These are phyloP conservation scores for Epizoanthus fatuus DNA, from an alignment of 92 coral and sea anemone genomes.

Conservation along the genomic window DNA sequence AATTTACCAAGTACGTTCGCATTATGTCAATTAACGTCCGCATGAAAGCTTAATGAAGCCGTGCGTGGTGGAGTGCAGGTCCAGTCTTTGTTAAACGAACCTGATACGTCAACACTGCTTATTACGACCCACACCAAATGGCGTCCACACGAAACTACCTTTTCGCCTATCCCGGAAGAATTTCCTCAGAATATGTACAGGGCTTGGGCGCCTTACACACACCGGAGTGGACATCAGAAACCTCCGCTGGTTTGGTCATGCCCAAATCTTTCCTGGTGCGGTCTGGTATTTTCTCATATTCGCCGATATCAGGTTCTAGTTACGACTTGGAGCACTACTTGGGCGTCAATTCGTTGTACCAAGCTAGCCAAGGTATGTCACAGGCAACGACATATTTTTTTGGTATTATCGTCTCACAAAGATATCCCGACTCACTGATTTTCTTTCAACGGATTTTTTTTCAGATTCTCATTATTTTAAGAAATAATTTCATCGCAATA, in stretches of 20 bases:
- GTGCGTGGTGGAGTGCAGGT: neutral
- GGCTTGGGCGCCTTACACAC: constrained; percentile 4
- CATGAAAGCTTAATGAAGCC: constrained; percentile 13
- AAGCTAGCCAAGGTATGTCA: constrained; percentile 18
- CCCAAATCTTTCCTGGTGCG: constrained; percentile 32
- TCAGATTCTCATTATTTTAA: constrained; percentile 26
- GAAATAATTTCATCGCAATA: constrained; percentile 26
- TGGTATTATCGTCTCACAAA: constrained; percentile 14
- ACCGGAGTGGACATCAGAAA: constrained; percentile 1
- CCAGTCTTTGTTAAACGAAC: neutral
- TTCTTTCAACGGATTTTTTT: constrained; percentile 12
- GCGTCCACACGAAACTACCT: constrained; percentile 18
- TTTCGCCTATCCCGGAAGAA: constrained; percentile 29
- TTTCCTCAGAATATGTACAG: constrained; percentile 1
- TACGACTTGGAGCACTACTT: constrained; percentile 13
- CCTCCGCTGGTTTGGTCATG: constrained; percentile 14
- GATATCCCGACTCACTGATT: constrained; percentile 4
- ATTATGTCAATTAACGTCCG: constrained; percentile 31
- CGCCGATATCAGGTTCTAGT: constrained; percentile 26
- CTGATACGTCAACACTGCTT: constrained; percentile 1
- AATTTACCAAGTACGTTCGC: constrained; percentile 28
- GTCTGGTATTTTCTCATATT: constrained; percentile 26
- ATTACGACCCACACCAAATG: constrained; percentile 3
- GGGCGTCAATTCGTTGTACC: neutral
- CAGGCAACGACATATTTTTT: neutral